phyloP scores from a whole-genome alignment of 2,888 invertebrate species.

The Coleophora flavipennella region DNA sequence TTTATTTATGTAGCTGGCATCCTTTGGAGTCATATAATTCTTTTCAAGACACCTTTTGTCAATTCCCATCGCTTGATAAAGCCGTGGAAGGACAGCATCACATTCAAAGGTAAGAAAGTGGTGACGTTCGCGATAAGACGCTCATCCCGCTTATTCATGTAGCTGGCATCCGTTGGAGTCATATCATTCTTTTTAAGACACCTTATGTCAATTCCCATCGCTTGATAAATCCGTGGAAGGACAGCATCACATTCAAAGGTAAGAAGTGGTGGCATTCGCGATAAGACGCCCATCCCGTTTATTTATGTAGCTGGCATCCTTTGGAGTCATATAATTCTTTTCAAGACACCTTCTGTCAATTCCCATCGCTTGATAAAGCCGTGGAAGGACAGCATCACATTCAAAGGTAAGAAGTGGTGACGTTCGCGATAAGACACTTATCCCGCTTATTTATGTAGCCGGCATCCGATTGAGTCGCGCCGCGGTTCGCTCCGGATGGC shows the following conservation, averaged over 20 bases:
- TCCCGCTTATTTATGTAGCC: conserved; percentile 67
- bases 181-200: too few relatives aligned
- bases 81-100: too few relatives aligned
- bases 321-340: background rate
- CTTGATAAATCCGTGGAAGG: background rate
- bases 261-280: background rate
- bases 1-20: too few relatives aligned
- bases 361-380: too few relatives aligned
- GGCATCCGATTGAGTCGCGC: conserved; percentile 59
- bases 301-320: background rate
- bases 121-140: too few relatives aligned
- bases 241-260: background rate
- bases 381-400: background rate
- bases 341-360: background rate
- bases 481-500: conserved; percentile 37
- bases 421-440: conserved; percentile 56
- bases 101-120: too few relatives aligned
- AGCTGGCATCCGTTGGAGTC: too few relatives aligned
- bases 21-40: too few relatives aligned
- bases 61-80: too few relatives aligned
- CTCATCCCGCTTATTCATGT: too few relatives aligned
- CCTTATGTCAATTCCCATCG: too few relatives aligned
- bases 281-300: background rate
- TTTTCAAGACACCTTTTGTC: too few relatives aligned
- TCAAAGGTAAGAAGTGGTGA: conserved; percentile 44